Conservation (phyloP, 2,888 invertebrate species). For the Unio pictorum region DNA sequence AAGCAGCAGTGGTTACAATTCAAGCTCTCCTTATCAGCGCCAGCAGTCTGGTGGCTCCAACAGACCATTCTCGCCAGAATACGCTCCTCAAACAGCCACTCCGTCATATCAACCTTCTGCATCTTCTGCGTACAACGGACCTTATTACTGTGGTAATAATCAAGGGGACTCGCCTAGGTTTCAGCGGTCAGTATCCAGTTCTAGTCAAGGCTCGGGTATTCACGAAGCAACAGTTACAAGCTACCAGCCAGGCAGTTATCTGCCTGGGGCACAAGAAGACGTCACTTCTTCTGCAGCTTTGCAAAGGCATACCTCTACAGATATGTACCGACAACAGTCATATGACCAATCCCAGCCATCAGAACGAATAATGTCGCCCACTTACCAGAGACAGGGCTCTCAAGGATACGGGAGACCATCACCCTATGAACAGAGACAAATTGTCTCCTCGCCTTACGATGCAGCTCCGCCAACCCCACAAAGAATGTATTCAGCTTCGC, state of each 20-base stretch:
- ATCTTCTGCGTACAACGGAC: not conserved
- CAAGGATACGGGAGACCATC: slow-evolving; percentile 20
- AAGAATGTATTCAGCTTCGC: no score
- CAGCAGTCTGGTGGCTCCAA: no score
- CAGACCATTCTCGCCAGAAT: no score
- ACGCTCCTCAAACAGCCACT: no score
- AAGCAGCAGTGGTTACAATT: no score
- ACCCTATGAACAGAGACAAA: slow-evolving; percentile 18
- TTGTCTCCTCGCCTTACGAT: no score
- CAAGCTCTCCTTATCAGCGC: no score
- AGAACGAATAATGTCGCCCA: not conserved
- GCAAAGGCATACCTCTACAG: slow-evolving; percentile 9
- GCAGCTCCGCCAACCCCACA: no score
- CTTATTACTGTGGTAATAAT: slow-evolving; percentile 15
- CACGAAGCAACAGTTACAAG: slow-evolving; percentile 35
- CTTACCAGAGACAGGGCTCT: slow-evolving; percentile 30
- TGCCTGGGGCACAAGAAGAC: slow-evolving; percentile 16
- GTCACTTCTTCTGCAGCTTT: slow-evolving; percentile 32
- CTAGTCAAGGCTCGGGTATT: slow-evolving; percentile 22
- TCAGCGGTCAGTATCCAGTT: slow-evolving; percentile 29
- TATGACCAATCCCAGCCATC: slow-evolving; percentile 12
- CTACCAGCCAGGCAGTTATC: slow-evolving; percentile 18
- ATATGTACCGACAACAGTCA: slow-evolving; percentile 17
- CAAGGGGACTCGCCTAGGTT: slow-evolving; percentile 20
- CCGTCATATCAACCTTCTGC: no score